Evolutionary conservation across 92 coral and sea anemone genomes (phyloP), one percentile per base, ranked within the genome.

Genomic region (Zoanthus gigantus): DNA sequence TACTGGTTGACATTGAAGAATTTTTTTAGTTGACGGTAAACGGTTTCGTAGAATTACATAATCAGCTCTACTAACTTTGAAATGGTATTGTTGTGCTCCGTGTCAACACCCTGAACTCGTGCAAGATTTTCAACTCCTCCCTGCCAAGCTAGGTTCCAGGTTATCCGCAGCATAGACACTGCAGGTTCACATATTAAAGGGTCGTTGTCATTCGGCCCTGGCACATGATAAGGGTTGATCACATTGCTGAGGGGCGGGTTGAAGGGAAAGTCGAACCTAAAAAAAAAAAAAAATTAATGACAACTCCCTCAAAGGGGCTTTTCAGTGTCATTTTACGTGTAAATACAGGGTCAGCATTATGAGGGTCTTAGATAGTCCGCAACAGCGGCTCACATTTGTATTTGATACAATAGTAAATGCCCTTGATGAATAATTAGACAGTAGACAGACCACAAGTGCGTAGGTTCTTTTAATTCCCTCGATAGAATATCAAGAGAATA

Each of bases 131-230:
- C 96, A 58, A 95, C 89, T 54, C 76, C 93, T 69, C 94, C 98
- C 48, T 90, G 91, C 99, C 97, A 95, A 10, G 96, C 96, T 69
- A 97, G 93, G 87, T 97, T 97, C 99, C 99, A 97, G 89, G 95
- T 94, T 87, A 95, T 81, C 50, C 98, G 77, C 44, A 97, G 84
- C 92, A 93, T 91, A 37, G 97, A 95, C 66, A 94, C 79, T 52
- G 91, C 95, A 37, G 99, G 99, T 88, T 92, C 98, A 58, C 92
- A 58, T 16, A 76, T 80, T 66, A 95, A 79, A 6, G 97, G 89
- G 80, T 97, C 98, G 32, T 77, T 87, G 60, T 89, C 93, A 28
- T 91, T 89, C 37, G 92, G 92, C 50, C 9, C 89, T 52, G 89
- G 86, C 5, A 83, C 53, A 66, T 92, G 94, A 85, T 95, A 85